A percentile compares a stretch with the other conserved stretches of the same genome.
Conservation (phyloP, 2,797 vertebrate species). For the Jordanella pulchra region DNA sequence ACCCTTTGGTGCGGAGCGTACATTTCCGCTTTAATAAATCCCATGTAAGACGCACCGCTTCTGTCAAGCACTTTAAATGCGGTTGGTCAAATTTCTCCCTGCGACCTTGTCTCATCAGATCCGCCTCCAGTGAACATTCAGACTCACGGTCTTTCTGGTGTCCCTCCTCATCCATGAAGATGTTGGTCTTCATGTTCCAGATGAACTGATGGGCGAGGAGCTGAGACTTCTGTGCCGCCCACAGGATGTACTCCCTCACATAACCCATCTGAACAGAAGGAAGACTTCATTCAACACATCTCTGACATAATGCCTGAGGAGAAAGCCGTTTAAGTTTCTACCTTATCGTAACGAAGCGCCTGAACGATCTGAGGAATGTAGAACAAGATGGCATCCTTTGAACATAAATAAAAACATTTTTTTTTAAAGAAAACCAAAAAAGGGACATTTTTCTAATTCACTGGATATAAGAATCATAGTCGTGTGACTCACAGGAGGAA, state of each 20-base stretch:
- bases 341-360: slow-evolving; percentile 96
- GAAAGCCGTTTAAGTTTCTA: slow-evolving; percentile 60
- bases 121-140: not conserved
- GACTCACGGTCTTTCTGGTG: slow-evolving; percentile 95
- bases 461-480: not conserved
- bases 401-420: slow-evolving; percentile 5
- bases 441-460: not conserved
- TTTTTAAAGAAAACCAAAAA: not conserved
- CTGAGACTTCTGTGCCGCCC: slow-evolving; percentile 96
- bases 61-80: too few species aligned
- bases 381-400: slow-evolving; percentile 95
- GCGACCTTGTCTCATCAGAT: too few species aligned
- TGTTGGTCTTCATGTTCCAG: slow-evolving; percentile 99
- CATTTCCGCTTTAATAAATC: too few species aligned
- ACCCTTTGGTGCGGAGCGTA: too few species aligned
- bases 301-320: too few species aligned
- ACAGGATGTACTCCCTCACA: slow-evolving; percentile 95
- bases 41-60: too few species aligned
- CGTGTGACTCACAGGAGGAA: slow-evolving; percentile 86
- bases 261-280: slow-evolving; percentile 90
- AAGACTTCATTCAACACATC: not conserved
- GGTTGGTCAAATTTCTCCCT: too few species aligned
- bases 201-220: slow-evolving; percentile 97
- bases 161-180: slow-evolving; percentile 93
- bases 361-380: slow-evolving; percentile 99